Conservation (phyloP, 1,140 invertebrate genomes). For the Drosophila nasuta region DNA sequence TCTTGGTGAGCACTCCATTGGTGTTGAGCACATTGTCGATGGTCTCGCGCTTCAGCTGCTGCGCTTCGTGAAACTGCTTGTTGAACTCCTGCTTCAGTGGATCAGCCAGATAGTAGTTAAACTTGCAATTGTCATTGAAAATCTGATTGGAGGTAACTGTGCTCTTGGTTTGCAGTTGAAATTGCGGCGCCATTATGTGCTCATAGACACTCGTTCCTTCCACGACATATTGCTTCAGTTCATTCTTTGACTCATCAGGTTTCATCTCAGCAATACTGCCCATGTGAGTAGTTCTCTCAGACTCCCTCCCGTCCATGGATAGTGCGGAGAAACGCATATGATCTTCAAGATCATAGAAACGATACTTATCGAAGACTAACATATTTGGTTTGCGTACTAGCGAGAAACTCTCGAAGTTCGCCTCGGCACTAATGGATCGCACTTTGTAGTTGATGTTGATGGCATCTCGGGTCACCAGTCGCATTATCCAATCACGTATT, state of each 20-base stretch:
- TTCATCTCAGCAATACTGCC: slow-evolving; percentile 7
- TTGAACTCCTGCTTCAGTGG: slow-evolving; percentile 85
- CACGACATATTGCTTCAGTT: slow-evolving; percentile 53
- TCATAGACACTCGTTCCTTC: slow-evolving; percentile 84
- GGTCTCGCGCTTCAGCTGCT: slow-evolving; percentile 80
- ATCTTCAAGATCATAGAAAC: slow-evolving; percentile 70
- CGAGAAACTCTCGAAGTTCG: slow-evolving; percentile 85
- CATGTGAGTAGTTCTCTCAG: slow-evolving; percentile 1
- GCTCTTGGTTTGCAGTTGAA: slow-evolving; percentile 84
- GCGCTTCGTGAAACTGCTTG: slow-evolving; percentile 85
- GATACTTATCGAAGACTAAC: slow-evolving; percentile 64
- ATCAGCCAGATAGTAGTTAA: slow-evolving; percentile 74
- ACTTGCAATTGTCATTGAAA: slow-evolving; percentile 70
- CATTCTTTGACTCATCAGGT: neutral
- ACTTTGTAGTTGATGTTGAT: slow-evolving; percentile 82
- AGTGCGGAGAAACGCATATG: slow-evolving; percentile 57
- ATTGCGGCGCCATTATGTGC: slow-evolving; percentile 80
- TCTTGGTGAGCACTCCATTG: slow-evolving; percentile 63
- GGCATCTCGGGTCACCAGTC: slow-evolving; percentile 82
- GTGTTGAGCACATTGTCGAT: slow-evolving; percentile 67
- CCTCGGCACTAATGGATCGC: slow-evolving; percentile 80
- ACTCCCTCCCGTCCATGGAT: slow-evolving; percentile 46
- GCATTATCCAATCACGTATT: slow-evolving; percentile 84
- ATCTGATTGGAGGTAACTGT: slow-evolving; percentile 85
- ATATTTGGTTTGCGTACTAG: slow-evolving; percentile 44